These are phyloP conservation scores for Periophthalmodon schlosseri DNA, from an alignment of 2,113 vertebrate species.

Conservation along the genomic window DNA sequence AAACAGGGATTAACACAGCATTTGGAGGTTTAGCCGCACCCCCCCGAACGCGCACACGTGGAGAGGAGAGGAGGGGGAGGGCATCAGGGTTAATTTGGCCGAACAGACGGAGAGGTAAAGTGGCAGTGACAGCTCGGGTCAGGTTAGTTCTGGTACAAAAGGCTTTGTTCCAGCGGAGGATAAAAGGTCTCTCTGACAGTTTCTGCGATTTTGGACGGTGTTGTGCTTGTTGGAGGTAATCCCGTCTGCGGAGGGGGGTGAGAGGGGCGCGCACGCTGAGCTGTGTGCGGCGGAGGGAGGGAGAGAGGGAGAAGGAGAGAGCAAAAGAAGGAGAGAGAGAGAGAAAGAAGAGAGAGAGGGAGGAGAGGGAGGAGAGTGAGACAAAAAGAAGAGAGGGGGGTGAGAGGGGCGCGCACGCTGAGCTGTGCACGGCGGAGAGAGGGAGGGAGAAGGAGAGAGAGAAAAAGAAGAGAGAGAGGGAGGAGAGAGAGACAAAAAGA, in stretches of 20 bases:
- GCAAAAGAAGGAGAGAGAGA: no score
- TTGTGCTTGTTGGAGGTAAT: slow-evolving; percentile 92
- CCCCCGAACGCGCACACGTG: slow-evolving; percentile 49
- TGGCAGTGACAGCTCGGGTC: slow-evolving; percentile 92
- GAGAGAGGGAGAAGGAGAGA: no score
- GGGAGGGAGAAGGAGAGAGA: no score
- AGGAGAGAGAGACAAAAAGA: no score
- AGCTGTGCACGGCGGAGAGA: no score
- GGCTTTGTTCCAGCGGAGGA: slow-evolving; percentile 93
- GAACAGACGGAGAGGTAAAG: slow-evolving; percentile 90
- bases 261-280: slow-evolving; percentile 12
- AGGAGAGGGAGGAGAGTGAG: no score
- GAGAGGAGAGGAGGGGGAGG: slow-evolving; percentile 59
- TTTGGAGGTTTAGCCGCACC: slow-evolving; percentile 73
- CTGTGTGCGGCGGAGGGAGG: no score
- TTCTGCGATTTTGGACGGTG: slow-evolving; percentile 96
- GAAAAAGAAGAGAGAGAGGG: no score
- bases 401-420: no score
- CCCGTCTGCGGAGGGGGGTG: slow-evolving; percentile 76
- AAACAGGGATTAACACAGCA: slow-evolving; percentile 86
- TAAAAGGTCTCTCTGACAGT: slow-evolving; percentile 91
- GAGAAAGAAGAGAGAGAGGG: no score
- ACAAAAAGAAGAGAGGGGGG: no score
- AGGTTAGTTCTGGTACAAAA: slow-evolving; percentile 84
- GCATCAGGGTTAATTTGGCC: slow-evolving; percentile 78